Evolutionary conservation across 2,113 vertebrate species (phyloP).

Genomic region (Mirounga angustirostris): DNA sequence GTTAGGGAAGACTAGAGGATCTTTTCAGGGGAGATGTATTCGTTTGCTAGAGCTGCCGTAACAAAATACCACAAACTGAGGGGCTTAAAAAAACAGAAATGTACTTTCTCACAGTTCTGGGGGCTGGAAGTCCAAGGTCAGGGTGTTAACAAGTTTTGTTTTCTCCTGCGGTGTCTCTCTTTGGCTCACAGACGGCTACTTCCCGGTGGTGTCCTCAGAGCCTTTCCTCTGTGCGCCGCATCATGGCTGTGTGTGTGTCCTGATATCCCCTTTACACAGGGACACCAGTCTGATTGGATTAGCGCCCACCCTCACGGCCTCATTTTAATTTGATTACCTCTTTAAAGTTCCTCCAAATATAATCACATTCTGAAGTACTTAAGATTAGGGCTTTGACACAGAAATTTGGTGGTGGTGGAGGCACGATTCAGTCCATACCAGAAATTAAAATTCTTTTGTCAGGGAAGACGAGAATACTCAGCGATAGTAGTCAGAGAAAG

Average conservation of each 20-base stretch:
- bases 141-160: not conserved
- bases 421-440: not conserved
- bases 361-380: not conserved
- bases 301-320: not conserved
- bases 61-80: not conserved
- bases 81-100: not conserved
- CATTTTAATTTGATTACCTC: not conserved
- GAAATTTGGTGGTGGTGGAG: not conserved
- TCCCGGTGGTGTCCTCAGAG: not conserved
- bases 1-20: not conserved
- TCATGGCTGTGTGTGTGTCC: not conserved
- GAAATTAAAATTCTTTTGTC: not conserved
- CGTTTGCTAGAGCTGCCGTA: not conserved
- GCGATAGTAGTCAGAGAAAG: not conserved
- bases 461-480: not conserved
- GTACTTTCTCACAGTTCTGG: not conserved
- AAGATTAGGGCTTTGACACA: not conserved
- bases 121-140: not conserved
- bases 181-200: not conserved
- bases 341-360: not conserved
- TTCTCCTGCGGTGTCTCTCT: not conserved
- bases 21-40: not conserved
- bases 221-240: not conserved
- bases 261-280: not conserved
- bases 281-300: not conserved